phyloP scores from a whole-genome alignment of 1,140 invertebrate genomes.

The Zelostemma sp. region DNA sequence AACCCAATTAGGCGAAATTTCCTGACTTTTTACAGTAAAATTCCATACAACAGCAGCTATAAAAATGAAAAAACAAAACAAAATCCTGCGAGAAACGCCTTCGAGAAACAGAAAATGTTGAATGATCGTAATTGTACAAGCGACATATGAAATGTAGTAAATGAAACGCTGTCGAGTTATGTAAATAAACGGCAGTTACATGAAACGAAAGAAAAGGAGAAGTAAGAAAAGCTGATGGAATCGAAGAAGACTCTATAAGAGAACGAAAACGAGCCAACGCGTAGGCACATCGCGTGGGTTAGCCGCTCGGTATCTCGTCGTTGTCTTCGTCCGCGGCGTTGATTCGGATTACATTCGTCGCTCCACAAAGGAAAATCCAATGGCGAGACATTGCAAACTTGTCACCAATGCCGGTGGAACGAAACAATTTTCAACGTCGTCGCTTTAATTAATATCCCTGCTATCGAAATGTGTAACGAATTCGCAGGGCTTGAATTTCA shows the following conservation, averaged over 20 bases:
- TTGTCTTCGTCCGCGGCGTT: constrained; percentile 12
- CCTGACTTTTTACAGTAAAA: too few species aligned
- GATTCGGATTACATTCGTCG: constrained; percentile 23
- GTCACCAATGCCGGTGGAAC: too few species aligned
- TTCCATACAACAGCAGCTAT: too few species aligned
- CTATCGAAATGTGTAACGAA: constrained; percentile 16
- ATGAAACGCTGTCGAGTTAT: too few species aligned
- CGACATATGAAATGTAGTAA: background rate
- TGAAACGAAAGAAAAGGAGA: too few species aligned
- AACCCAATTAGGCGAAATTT: too few species aligned
- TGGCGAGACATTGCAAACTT: too few species aligned
- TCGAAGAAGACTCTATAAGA: constrained; percentile 32
- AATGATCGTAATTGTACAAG: background rate
- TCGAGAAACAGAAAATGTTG: too few species aligned
- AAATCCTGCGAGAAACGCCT: too few species aligned
- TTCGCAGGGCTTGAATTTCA: too few species aligned
- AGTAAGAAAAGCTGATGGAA: constrained; percentile 18
- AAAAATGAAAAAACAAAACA: too few species aligned
- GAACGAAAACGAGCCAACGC: constrained; percentile 28
- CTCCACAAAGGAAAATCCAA: constrained; percentile 12
- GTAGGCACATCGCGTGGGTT: constrained; percentile 35
- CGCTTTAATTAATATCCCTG: background rate
- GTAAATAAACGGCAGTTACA: too few species aligned
- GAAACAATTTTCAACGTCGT: background rate
- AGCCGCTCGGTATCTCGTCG: constrained; percentile 11